Conservation (phyloP, 2,888 invertebrate species). For the Siphlonurus alternatus region DNA sequence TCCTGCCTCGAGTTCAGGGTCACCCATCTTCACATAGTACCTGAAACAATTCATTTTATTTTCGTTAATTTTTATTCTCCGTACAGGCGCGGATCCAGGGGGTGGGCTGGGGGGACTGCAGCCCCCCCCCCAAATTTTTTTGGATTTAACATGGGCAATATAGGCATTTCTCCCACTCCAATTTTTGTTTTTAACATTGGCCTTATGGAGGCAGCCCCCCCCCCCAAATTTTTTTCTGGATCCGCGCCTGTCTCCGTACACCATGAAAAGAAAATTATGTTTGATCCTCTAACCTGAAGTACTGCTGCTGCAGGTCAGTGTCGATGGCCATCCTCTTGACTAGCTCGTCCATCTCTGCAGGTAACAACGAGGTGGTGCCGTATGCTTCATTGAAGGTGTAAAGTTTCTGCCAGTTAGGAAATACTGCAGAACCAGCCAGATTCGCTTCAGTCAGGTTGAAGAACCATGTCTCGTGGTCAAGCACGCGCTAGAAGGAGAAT, state of each 20-base stretch:
- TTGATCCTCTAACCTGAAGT: constrained; percentile 28
- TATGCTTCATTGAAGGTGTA: constrained; percentile 58
- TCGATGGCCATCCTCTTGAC: constrained; percentile 39
- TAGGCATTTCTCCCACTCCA: too few relatives aligned
- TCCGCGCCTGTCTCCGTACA: too few relatives aligned
- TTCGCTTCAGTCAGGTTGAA: constrained; percentile 64
- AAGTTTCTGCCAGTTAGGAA: constrained; percentile 56
- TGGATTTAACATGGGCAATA: too few relatives aligned
- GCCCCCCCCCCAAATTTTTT: too few relatives aligned
- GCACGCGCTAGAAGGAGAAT: constrained; percentile 41
- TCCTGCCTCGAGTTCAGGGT: constrained; percentile 27
- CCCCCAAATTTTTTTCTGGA: too few relatives aligned
- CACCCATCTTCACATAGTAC: constrained; percentile 34
- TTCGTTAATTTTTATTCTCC: too few relatives aligned
- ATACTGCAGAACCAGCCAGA: constrained; percentile 28
- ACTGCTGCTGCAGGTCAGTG: constrained; percentile 32
- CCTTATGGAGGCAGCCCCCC: too few relatives aligned
- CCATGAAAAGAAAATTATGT: too few relatives aligned
- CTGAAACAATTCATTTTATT: too few relatives aligned
- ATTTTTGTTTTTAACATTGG: too few relatives aligned
- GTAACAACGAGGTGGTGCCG: constrained; percentile 38
- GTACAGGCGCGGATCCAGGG: too few relatives aligned
- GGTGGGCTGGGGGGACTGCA: too few relatives aligned
- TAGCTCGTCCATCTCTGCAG: constrained; percentile 41
- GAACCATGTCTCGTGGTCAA: constrained; percentile 50